phyloP scores from a whole-genome alignment of 1,140 invertebrate species.

The Drosophila erecta region DNA sequence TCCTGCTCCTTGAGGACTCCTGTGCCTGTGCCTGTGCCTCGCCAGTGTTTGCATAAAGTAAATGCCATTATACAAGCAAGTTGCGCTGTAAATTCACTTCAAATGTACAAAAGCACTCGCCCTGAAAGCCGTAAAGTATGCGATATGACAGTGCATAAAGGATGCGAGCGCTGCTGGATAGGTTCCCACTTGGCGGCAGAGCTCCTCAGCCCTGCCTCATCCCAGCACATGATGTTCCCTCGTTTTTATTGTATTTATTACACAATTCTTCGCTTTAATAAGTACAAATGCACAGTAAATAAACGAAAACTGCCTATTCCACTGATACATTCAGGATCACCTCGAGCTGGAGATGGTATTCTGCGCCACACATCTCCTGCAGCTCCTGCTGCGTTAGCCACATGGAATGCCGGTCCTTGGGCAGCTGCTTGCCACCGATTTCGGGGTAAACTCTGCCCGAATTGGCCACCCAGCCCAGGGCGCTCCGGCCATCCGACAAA shows the following conservation, averaged over 20 bases:
- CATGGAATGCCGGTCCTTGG: not conserved
- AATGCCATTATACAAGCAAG: slow-evolving; percentile 77
- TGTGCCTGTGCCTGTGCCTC: not conserved
- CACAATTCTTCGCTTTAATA: too few species aligned
- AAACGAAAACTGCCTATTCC: too few species aligned
- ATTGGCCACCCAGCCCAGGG: not conserved
- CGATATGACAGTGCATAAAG: slow-evolving; percentile 75
- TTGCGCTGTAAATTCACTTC: slow-evolving; percentile 74
- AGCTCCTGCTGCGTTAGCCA: not conserved
- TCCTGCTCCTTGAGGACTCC: slow-evolving; percentile 26
- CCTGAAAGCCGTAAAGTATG: slow-evolving; percentile 77
- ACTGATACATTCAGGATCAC: not conserved
- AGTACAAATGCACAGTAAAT: too few species aligned
- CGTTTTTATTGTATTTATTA: too few species aligned
- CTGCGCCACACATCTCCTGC: not conserved
- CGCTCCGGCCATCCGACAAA: not conserved
- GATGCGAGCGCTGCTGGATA: slow-evolving; percentile 29
- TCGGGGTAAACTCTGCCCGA: not conserved
- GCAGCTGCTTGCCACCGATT: not conserved
- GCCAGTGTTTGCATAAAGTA: slow-evolving; percentile 68
- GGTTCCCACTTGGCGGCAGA: not conserved
- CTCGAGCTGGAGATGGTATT: not conserved
- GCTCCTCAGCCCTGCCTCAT: too few species aligned
- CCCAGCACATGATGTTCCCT: too few species aligned
- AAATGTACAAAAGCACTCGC: slow-evolving; percentile 79